Evolutionary conservation across 2,888 invertebrate genomes (phyloP).

Genomic region (Pomacea canaliculata): DNA sequence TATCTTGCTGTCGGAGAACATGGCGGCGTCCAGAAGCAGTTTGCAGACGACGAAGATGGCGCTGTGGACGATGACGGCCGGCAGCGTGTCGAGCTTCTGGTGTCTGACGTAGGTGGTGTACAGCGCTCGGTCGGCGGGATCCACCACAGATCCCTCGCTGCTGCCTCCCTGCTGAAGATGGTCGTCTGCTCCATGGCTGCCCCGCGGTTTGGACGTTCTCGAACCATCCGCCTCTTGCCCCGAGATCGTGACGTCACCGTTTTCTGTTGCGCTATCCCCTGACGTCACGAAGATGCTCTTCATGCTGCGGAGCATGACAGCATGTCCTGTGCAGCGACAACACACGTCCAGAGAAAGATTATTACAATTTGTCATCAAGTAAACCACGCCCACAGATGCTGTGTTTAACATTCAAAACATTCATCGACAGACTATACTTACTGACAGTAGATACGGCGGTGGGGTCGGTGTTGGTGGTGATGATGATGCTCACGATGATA

Average conservation of each 20-base stretch:
- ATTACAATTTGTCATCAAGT: no score
- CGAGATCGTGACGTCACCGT: background rate
- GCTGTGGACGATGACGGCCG: slow-evolving; percentile 21
- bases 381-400: no score
- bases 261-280: background rate
- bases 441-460: background rate
- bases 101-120: slow-evolving; percentile 32
- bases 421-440: background rate
- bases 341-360: no score
- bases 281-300: background rate
- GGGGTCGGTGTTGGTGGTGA: slow-evolving; percentile 1
- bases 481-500: background rate
- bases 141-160: background rate
- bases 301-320: background rate
- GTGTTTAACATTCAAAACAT: no score
- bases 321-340: background rate
- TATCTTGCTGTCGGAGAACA: background rate
- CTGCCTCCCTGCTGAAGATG: background rate
- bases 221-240: background rate
- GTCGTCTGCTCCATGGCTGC: background rate
- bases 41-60: background rate
- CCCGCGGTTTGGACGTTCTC: background rate
- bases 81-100: slow-evolving; percentile 29
- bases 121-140: slow-evolving; percentile 28
- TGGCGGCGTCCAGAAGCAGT: background rate